A percentile compares a stretch with the other conserved stretches of the same genome.
phyloP scores from a whole-genome alignment of 2,113 vertebrate species.

The Coracopsis vasa region DNA sequence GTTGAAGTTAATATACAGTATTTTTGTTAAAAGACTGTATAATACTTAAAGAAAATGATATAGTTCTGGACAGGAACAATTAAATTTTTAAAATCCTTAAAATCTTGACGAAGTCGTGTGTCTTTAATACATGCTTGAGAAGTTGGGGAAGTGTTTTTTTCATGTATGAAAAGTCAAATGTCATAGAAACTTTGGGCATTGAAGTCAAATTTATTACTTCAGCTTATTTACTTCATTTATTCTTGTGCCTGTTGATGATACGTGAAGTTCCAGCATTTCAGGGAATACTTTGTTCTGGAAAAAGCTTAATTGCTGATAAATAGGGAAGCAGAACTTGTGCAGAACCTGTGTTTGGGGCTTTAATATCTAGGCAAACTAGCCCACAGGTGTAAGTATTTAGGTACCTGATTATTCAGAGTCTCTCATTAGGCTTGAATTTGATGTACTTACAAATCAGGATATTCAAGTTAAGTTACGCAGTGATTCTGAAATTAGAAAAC shows the following conservation, averaged over 20 bases:
- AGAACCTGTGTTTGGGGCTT: background rate
- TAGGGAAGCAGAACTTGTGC: background rate
- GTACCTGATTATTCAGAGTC: background rate
- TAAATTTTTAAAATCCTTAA: background rate
- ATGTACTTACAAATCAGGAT: background rate
- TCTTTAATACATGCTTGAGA: background rate
- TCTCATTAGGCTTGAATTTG: background rate
- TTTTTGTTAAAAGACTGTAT: background rate
- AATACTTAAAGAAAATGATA: background rate
- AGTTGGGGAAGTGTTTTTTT: background rate
- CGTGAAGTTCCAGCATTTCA: background rate
- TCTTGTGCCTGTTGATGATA: background rate
- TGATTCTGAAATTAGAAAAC: background rate
- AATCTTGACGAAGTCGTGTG: background rate
- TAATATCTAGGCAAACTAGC: background rate
- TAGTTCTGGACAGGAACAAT: background rate
- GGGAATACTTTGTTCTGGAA: background rate
- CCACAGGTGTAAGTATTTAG: background rate
- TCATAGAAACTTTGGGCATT: background rate
- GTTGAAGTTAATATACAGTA: background rate
- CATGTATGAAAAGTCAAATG: background rate
- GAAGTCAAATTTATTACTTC: background rate
- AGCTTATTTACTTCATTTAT: background rate
- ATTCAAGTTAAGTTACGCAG: background rate
- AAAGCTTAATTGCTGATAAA: accelerated